Evolutionary conservation across 2,797 vertebrate species (phyloP), one percentile per base, ranked within the genome.

Genomic region (Halcyon leucocephala): DNA sequence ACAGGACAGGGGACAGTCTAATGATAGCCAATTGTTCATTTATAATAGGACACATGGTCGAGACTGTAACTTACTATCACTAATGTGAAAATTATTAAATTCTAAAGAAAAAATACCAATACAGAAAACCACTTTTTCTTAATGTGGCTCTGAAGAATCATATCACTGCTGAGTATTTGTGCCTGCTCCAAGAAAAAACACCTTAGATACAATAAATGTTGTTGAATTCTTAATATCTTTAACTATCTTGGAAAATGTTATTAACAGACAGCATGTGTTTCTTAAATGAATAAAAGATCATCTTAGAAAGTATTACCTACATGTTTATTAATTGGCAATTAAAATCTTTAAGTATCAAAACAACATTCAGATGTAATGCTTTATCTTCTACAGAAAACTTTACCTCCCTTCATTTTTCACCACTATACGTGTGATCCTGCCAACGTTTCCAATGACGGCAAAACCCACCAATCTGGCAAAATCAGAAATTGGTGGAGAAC

Each of bases 81-180:
- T 98, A 98, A 98, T 98, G 92, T 97, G 88, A 94, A 98, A 98
- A 97, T 98, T 98, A 98, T 98, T 98, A 97, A 97, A 98, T 98
- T 98, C 80, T 89, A 82, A 96, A 97, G 97, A 98, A 96, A 98
- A 98, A 97, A 98, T 98, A 97, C 98, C 98, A 97, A 93, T 96
- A 97, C 97, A 98, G 97, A 95, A 95, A 96, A 64, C 33, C 22
- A 79, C 93, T 96, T 93, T 92, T 91, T 54, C 67, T 90, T 94
- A 48, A 81, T 14, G 28, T 54, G 54, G 21, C 41, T 72, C 18
- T n/a, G 33, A 92, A 49, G 87, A 41, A 88, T 62, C 14, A 7
- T 42, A 86, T 44, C 37, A 12, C 46, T 62, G 5, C 14, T 83
- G n/a, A 94, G 31, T 41, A 69, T 51, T 33, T 76, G 25, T 61